Base-by-base conservation (phyloP, 2,797 vertebrate genomes). In the Argyrosomus regius region DNA sequence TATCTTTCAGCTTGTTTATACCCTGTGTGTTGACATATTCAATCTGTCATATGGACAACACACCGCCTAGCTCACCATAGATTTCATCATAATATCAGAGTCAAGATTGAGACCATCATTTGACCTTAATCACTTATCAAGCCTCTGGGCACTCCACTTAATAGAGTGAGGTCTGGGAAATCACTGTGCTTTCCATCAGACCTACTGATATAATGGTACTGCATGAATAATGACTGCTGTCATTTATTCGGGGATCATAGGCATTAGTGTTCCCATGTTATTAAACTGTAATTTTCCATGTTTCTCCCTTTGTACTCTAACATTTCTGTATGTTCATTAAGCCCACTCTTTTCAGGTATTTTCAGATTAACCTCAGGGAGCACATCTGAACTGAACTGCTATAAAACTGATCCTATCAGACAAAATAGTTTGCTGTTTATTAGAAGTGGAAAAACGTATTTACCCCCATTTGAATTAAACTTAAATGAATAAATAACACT, bases 71-170 rank as follows among this genome's bases (percentile, higher is more conserved):
- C 58, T 48, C 22, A 39, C 58, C 41, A 31, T 66, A 75, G 53
- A 54, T 74, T 79, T 73, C 72, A 72, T 73, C 31, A 26, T 84
- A 78, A 90, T 88, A 81, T 81, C n/a, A 57, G 10, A 57, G 71
- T 48, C 68, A 75, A 77, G 71, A 81, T 24, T 80, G 77, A 89
- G 61, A 77, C 64, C 84, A 58, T 79, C 46, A 26, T 80, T 73
- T 88, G 80, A 81, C 83, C 80, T 87, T 82, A 88, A 87, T 90
- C 74, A 82, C 77, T 64, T 76, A 69, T 63, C 39, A 73, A 79
- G 61, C 78, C 78, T 59, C 46, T 71, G 60, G 74, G 57, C 50
- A 78, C 65, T 80, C 41, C 26, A 53, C 71, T 82, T 72, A 65
- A 80, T 68, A 64, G 61, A 78, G 28, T 31, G 6, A 60, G 53